Percentiles rank a stretch among this genome's conserved stretches.
Evolutionary conservation across 2,888 invertebrate genomes (phyloP).

Genomic region (Nomada fabriciana): DNA sequence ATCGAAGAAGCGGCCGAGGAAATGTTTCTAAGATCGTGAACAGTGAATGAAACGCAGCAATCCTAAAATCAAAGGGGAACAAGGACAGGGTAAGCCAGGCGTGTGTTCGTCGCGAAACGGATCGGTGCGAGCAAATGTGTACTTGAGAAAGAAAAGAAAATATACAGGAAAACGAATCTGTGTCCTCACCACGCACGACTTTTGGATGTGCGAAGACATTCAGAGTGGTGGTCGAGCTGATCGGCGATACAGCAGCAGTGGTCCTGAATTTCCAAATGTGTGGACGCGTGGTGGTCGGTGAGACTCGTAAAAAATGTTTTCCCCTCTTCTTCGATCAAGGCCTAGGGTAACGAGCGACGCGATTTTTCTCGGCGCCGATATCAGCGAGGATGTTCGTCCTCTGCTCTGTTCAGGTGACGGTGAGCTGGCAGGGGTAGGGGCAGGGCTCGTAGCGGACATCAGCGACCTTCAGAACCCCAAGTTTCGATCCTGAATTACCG

Average conservation of each 20-base stretch:
- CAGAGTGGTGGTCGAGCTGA: slow-evolving; percentile 80
- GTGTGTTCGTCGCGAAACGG: too few species aligned
- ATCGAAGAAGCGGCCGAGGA: too few species aligned
- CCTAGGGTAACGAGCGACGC: slow-evolving; percentile 8
- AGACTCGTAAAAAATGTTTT: slow-evolving; percentile 6
- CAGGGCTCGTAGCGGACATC: slow-evolving; percentile 81
- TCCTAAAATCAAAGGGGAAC: background rate
- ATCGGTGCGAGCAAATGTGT: too few species aligned
- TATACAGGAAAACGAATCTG: slow-evolving; percentile 26
- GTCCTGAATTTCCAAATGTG: slow-evolving; percentile 71
- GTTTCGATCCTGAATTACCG: slow-evolving; percentile 54
- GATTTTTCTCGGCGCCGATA: slow-evolving; percentile 7
- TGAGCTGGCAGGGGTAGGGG: slow-evolving; percentile 59
- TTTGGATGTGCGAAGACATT: slow-evolving; percentile 84
- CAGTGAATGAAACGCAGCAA: too few species aligned
- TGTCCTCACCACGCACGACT: slow-evolving; percentile 82
- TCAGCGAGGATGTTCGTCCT: slow-evolving; percentile 22
- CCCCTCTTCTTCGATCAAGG: slow-evolving; percentile 24
- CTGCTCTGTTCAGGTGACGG: slow-evolving; percentile 38
- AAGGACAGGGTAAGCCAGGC: background rate
- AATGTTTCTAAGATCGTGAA: too few species aligned
- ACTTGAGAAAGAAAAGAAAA: background rate
- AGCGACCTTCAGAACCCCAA: slow-evolving; percentile 74
- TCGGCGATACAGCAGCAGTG: slow-evolving; percentile 67
- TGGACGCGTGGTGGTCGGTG: slow-evolving; percentile 57